These are phyloP conservation scores for Maccullochella peelii DNA, from an alignment of 2,113 vertebrate genomes.

Conservation along the genomic window DNA sequence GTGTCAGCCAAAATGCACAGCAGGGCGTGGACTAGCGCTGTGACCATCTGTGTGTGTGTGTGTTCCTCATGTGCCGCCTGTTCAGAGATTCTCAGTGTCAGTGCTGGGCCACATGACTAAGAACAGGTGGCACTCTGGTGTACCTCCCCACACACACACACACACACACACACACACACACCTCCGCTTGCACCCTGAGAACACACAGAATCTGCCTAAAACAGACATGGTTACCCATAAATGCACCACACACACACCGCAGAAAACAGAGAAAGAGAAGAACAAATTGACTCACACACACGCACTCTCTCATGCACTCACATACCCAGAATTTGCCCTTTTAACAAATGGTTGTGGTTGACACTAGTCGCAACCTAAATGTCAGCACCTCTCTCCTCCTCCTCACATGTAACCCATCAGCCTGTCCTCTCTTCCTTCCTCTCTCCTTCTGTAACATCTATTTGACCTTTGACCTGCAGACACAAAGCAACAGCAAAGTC, in stretches of 20 bases:
- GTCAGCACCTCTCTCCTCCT: neutral
- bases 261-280: neutral
- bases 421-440: neutral
- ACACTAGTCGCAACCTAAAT: slow-evolving; percentile 24
- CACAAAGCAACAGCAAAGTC: neutral
- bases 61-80: slow-evolving; percentile 65
- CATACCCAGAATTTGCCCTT: neutral
- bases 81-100: slow-evolving; percentile 70
- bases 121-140: slow-evolving; percentile 77
- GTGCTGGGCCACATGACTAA: slow-evolving; percentile 63
- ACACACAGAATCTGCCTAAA: slow-evolving; percentile 50
- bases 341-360: slow-evolving; percentile 10
- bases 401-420: slow-evolving; percentile 13
- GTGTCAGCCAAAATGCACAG: slow-evolving; percentile 63
- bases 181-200: slow-evolving; percentile 28
- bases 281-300: neutral
- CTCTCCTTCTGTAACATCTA: neutral
- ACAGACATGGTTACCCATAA: slow-evolving; percentile 1
- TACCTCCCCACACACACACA: slow-evolving; percentile 42
- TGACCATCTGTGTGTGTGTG: slow-evolving; percentile 73
- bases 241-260: slow-evolving; percentile 14
- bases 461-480: slow-evolving; percentile 15
- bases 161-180: slow-evolving; percentile 11
- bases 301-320: neutral
- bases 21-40: slow-evolving; percentile 50